A percentile compares a stretch with the other conserved stretches of the same genome.
Conservation (phyloP, 2,113 vertebrate species). For the Aphyosemion australe region DNA sequence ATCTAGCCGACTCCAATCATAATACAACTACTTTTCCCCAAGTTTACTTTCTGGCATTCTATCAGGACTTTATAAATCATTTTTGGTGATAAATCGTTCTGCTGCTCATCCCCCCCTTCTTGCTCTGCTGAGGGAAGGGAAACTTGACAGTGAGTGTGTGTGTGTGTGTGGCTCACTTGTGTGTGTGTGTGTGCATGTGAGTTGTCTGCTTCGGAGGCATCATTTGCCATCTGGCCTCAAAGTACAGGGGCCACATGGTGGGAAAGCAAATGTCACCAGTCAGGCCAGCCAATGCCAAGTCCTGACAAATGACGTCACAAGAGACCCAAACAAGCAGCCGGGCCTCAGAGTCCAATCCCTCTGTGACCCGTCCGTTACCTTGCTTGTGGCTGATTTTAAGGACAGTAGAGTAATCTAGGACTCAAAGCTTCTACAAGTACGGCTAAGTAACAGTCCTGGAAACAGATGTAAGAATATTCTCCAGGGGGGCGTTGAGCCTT, state of each 20-base stretch:
- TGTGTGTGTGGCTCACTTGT: conserved; percentile 52
- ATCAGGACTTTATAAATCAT: conserved; percentile 76
- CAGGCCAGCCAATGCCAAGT: conserved; percentile 66
- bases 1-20: conserved; percentile 68
- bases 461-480: too few relatives aligned
- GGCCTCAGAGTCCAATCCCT: conserved; percentile 22
- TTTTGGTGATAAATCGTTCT: conserved; percentile 69
- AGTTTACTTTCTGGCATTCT: conserved; percentile 74
- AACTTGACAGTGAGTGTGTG: conserved; percentile 37
- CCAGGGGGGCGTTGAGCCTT: background rate
- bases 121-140: conserved; percentile 48
- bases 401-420: conserved; percentile 38
- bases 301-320: conserved; percentile 68
- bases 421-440: conserved; percentile 44
- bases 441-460: background rate
- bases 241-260: conserved; percentile 74
- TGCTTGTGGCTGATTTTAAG: conserved; percentile 13
- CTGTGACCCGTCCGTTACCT: conserved; percentile 45
- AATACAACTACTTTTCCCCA: conserved; percentile 70
- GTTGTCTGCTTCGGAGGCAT: conserved; percentile 67
- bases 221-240: conserved; percentile 77
- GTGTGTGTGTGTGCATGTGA: conserved; percentile 47
- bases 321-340: conserved; percentile 49
- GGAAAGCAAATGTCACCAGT: conserved; percentile 76
- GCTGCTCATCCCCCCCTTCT: conserved; percentile 34